Base-by-base conservation (phyloP, 2,797 vertebrate species). In the Synaphobranchus kaupii region DNA sequence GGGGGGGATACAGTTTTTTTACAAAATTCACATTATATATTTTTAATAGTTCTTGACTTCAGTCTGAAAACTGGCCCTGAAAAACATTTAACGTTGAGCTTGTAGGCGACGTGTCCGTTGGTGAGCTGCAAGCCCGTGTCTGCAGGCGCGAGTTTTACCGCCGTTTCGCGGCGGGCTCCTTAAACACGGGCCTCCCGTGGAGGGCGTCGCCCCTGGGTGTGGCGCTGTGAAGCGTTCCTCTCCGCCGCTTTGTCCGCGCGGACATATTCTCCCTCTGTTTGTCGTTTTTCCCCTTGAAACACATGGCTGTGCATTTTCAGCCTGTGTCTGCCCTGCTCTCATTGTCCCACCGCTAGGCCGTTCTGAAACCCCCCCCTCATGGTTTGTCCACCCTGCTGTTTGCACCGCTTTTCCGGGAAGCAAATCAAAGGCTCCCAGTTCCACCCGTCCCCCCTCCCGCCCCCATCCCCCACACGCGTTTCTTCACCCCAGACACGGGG, bases 351-450 rank as follows among this genome's bases (percentile, higher is more conserved):
- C 84, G 52, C 78, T 80, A 88, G 87, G 85, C 85, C 68, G n/a
- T 83, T 48, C 81, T 66, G 54, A 81, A 60, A 86, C 63, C 34
- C 56, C 39, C 54, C 31, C 8, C 34, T 15, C 31, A 3, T 22
- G 3, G n/a, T 28, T 34, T 54, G 80, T 88, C 76, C 85, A 76
- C 85, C 85, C 84, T 4, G 73, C 84, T 84, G 86, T 81, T 88
- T 88, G 81, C 73, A 76, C 52, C 47, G 60, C 66, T 87, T 66
- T 87, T 87, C 84, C 54, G 31, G 50, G 84, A 84, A 87, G 80
- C 31, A 80, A 87, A 86, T 90, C 68, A 88, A 89, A 89, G 88
- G 28, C 52, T 86, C 31, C 5, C 28, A 7, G 25, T 48, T 17
- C 10, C 17, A 7, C 56, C 12, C 60, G n/a, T n/a, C 31, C 73